Percentiles rank a stretch among this genome's conserved stretches.
phyloP scores from a whole-genome alignment of 2,113 vertebrate genomes.

The Monarcha castaneiventris region DNA sequence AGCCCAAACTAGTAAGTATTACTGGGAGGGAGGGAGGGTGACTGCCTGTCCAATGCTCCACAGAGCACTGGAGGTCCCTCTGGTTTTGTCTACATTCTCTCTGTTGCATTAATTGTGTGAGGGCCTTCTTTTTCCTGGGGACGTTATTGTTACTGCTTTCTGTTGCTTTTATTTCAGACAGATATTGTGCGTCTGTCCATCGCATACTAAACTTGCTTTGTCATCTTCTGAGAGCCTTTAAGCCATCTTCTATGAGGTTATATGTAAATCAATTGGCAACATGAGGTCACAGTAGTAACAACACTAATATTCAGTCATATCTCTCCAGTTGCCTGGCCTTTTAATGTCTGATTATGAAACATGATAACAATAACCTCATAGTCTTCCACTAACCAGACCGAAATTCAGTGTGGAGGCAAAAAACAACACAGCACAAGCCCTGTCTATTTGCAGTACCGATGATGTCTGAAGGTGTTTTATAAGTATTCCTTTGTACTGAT shows the following conservation, averaged over 20 bases:
- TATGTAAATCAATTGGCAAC: constrained; percentile 10
- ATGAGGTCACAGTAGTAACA: neutral
- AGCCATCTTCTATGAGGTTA: neutral
- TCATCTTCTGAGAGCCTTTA: neutral
- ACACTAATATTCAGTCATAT: neutral
- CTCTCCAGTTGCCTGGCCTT: neutral
- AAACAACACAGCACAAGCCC: neutral
- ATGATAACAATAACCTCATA: constrained; percentile 1
- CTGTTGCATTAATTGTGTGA: neutral
- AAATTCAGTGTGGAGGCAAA: constrained; percentile 36
- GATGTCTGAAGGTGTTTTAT: constrained; percentile 6
- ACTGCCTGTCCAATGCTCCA: neutral
- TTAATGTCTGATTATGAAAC: constrained; percentile 25
- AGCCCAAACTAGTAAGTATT: neutral
- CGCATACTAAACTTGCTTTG: neutral
- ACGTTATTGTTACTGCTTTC: neutral
- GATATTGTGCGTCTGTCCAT: neutral
- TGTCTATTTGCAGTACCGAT: neutral
- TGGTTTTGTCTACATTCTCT: neutral
- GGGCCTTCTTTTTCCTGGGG: neutral
- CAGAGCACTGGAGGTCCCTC: fast-evolving
- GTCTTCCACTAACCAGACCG: constrained; percentile 24
- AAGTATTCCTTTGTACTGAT: constrained; percentile 38
- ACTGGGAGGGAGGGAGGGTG: fast-evolving
- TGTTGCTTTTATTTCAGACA: neutral